Percentiles rank a stretch among this genome's conserved stretches.
Conservation (phyloP, 2,113 vertebrate genomes). For the Nibea albiflora region DNA sequence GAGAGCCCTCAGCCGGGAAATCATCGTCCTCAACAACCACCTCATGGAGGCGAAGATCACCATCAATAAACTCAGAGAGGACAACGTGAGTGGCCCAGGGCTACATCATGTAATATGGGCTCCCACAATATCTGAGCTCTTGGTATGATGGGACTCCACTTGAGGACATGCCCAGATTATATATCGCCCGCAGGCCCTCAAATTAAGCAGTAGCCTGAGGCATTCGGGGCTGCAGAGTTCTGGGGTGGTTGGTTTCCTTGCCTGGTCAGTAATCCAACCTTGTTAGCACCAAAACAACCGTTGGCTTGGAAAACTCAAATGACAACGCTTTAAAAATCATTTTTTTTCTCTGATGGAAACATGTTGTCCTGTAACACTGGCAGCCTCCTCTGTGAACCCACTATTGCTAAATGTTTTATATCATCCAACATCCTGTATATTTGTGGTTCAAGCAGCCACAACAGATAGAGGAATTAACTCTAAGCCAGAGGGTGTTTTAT, state of each 20-base stretch:
- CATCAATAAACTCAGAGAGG: conserved; percentile 94
- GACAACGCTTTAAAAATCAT: conserved; percentile 15
- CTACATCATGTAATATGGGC: not conserved
- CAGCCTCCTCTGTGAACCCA: conserved; percentile 12
- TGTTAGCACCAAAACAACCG: conserved; percentile 20
- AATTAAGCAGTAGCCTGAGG: conserved; percentile 7
- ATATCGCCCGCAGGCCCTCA: not conserved
- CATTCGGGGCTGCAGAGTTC: conserved; percentile 5
- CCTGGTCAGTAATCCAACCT: conserved; percentile 15
- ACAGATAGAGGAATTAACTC: conserved; percentile 64
- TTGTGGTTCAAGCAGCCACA: conserved; percentile 56
- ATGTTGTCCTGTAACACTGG: conserved; percentile 23
- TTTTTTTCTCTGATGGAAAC: conserved; percentile 5
- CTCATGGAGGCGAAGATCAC: conserved; percentile 97
- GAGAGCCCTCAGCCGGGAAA: conserved; percentile 93
- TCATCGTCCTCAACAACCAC: conserved; percentile 96
- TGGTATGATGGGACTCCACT: not conserved
- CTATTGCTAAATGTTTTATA: conserved; percentile 13
- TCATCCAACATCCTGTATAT: conserved; percentile 49
- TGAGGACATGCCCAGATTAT: not conserved
- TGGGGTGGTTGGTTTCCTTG: conserved; percentile 3
- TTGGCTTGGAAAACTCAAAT: conserved; percentile 19
- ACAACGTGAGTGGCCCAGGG: conserved; percentile 91
- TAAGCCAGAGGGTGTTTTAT: conserved; percentile 66
- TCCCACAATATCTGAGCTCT: conserved; percentile 1